These are phyloP conservation scores for Siderastrea radians DNA, from an alignment of 92 coral and sea anemone species.

Conservation along the genomic window DNA sequence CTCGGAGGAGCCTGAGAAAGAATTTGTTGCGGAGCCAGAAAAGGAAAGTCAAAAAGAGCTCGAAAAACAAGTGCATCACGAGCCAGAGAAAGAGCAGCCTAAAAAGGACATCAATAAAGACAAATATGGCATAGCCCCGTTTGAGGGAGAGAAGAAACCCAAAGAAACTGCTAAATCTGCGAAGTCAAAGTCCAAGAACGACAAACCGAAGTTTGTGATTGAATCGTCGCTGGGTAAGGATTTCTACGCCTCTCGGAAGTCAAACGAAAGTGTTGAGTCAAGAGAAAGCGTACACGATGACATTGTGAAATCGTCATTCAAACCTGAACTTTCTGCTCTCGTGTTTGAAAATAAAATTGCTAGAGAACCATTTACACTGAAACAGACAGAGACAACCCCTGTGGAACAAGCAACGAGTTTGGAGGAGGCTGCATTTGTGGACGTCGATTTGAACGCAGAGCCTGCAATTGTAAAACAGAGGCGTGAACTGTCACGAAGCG, in stretches of 20 bases:
- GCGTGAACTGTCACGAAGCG: slow-evolving; percentile 77
- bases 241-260: slow-evolving; percentile 76
- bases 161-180: slow-evolving; percentile 56
- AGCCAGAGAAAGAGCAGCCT: slow-evolving; percentile 33
- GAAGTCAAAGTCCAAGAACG: slow-evolving; percentile 78
- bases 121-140: slow-evolving; percentile 75
- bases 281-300: slow-evolving; percentile 76
- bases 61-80: slow-evolving; percentile 6
- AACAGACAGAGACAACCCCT: neutral
- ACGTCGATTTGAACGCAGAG: slow-evolving; percentile 75
- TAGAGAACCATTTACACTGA: slow-evolving; percentile 13
- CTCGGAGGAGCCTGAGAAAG: slow-evolving; percentile 78
- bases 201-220: slow-evolving; percentile 89
- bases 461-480: slow-evolving; percentile 72
- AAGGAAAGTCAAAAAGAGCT: slow-evolving; percentile 1
- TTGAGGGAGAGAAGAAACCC: slow-evolving; percentile 64
- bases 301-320: slow-evolving; percentile 43
- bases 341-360: slow-evolving; percentile 84
- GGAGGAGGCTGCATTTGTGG: slow-evolving; percentile 77
- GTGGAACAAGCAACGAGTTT: slow-evolving; percentile 23
- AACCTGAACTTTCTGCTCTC: slow-evolving; percentile 53
- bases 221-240: slow-evolving; percentile 91
- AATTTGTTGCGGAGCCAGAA: slow-evolving; percentile 38
- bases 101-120: slow-evolving; percentile 77
- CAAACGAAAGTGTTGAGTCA: slow-evolving; percentile 58